Evolutionary conservation across 2,113 vertebrate genomes (phyloP), one percentile per base, ranked within the genome.

Genomic region (Daubentonia madagascariensis): DNA sequence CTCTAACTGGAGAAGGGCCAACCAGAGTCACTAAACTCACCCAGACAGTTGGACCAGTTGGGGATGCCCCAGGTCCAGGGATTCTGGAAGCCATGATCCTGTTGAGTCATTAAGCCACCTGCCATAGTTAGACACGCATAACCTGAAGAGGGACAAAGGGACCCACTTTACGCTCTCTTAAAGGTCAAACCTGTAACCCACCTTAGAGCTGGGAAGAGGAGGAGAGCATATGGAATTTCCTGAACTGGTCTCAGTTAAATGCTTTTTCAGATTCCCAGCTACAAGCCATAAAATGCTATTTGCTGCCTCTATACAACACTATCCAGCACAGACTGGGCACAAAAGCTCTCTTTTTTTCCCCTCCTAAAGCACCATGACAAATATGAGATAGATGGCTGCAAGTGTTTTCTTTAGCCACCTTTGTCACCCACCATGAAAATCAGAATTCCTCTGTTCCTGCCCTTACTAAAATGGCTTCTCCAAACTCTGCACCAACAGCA

Each of bases 381-480:
- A 89, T n/a, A 75, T 12, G 40, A 72, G 32, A 85, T 75, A 68
- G 37, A 72, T 10, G 2, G 73, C 61, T 86, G 13, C 37, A 63
- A 73, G 65, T 89, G 61, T 48, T 50, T 91, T 91, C 76, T 88
- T 87, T 40, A 45, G 70, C 63, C 76, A 83, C n/a, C 45, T 68
- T 50, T 65, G 68, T 80, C 68, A 83, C 84, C 57, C 68, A 83
- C 40, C 17, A 0, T 37, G 73, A 91, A 89, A 96, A 78, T 25
- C 52, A 80, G 18, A 80, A 89, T 43, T 89, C 65, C 20, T 59
- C 20, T 70, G n/a, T 40, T 92, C 35, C 45, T 63, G 8, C 72
- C 54, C 57, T 76, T 89, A 92, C 30, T 87, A 57, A 92, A 83
- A 73, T 54, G 9, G 61, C 52, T 86, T 96, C 84, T 80, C 94